Evolutionary conservation across 2,797 vertebrate genomes (phyloP).

Genomic region (Scolopax rusticola): DNA sequence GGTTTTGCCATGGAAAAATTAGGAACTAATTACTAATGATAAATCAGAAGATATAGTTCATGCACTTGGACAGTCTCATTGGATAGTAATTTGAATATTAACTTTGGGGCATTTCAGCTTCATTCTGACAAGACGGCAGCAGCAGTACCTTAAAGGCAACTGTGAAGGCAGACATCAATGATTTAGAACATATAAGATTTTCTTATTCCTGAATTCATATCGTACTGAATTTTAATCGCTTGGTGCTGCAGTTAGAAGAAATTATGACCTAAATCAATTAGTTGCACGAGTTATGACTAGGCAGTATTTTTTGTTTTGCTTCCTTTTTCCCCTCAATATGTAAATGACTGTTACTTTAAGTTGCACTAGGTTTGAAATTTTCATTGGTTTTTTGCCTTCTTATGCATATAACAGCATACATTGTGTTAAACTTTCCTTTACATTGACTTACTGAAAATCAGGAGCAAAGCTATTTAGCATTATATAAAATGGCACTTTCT

Average conservation of each 20-base stretch:
- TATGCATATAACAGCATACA: background rate
- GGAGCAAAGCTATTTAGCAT: background rate
- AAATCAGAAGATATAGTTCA: background rate
- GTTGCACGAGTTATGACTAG: background rate
- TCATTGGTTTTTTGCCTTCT: background rate
- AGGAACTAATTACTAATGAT: background rate
- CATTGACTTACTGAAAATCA: background rate
- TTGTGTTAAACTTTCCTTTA: background rate
- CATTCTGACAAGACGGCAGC: background rate
- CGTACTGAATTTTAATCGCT: background rate
- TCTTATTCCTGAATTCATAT: background rate
- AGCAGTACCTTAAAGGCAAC: background rate
- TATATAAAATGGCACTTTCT: background rate
- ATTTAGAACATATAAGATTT: background rate
- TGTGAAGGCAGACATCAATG: background rate
- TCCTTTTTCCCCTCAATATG: background rate
- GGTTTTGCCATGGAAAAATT: background rate
- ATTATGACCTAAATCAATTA: background rate
- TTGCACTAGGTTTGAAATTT: background rate
- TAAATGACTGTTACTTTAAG: accelerated
- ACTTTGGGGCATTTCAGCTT: background rate
- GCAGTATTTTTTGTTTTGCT: background rate
- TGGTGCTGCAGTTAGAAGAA: background rate
- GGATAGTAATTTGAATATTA: background rate
- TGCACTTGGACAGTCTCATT: background rate